A percentile compares a stretch with the other conserved stretches of the same genome.
These are phyloP conservation scores for Ctenicera cuprea DNA, from an alignment of 2,888 invertebrate genomes.

Conservation along the genomic window DNA sequence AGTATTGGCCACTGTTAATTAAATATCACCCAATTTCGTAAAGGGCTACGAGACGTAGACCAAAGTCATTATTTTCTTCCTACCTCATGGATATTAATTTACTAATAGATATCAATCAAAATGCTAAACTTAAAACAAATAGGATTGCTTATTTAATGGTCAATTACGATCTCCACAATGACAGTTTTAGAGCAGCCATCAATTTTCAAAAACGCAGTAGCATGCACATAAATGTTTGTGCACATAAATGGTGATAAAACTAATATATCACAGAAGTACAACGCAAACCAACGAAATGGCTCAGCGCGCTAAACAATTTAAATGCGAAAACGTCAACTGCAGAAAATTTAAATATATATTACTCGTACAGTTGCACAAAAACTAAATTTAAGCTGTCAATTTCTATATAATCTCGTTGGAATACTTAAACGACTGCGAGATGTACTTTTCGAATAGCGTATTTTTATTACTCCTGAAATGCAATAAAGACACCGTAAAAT, in stretches of 20 bases:
- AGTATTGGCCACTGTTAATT: too few relatives aligned
- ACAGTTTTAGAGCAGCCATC: constrained; percentile 50
- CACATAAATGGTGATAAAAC: constrained; percentile 49
- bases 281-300: constrained; percentile 43
- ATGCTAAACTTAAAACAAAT: constrained; percentile 42
- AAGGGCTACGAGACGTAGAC: too few relatives aligned
- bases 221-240: constrained; percentile 51
- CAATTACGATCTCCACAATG: constrained; percentile 47
- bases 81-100: background rate
- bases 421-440: constrained; percentile 5
- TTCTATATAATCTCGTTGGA: constrained; percentile 20
- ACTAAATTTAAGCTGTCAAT: constrained; percentile 17
- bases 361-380: constrained; percentile 12
- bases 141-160: constrained; percentile 44
- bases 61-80: too few relatives aligned
- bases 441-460: constrained; percentile 21
- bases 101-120: constrained; percentile 8
- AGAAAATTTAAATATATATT: constrained; percentile 44
- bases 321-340: constrained; percentile 46
- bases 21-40: too few relatives aligned
- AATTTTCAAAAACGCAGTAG: constrained; percentile 50
- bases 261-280: constrained; percentile 51
- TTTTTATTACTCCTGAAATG: constrained; percentile 38
- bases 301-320: constrained; percentile 46
- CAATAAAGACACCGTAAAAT: constrained; percentile 44